These are phyloP conservation scores for Anser cygnoides DNA, from an alignment of 2,113 vertebrate genomes.

Conservation along the genomic window DNA sequence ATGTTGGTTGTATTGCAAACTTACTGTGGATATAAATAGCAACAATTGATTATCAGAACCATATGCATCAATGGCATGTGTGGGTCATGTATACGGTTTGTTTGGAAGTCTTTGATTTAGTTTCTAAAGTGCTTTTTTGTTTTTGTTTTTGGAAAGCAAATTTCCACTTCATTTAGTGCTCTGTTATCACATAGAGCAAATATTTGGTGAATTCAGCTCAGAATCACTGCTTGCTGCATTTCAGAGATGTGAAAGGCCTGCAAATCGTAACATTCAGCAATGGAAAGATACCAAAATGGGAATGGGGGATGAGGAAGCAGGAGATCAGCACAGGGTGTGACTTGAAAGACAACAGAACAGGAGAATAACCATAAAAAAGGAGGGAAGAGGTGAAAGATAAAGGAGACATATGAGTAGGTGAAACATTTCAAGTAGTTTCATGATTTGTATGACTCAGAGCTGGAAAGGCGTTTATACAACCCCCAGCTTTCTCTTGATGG, in stretches of 20 bases:
- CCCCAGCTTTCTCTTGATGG: not conserved
- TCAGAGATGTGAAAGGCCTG: not conserved
- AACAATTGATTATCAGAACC: not conserved
- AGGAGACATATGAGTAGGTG: constrained; percentile 2
- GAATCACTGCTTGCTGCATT: not conserved
- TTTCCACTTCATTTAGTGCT: not conserved
- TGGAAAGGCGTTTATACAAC: not conserved
- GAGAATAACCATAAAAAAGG: constrained; percentile 16
- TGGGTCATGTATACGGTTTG: not conserved
- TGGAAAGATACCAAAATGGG: not conserved
- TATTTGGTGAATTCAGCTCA: not conserved
- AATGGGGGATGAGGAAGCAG: not conserved
- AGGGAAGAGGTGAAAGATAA: constrained; percentile 39
- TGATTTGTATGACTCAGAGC: constrained; percentile 21
- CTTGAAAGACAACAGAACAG: constrained; percentile 19
- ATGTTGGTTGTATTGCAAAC: not conserved
- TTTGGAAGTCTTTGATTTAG: not conserved
- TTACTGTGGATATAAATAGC: not conserved
- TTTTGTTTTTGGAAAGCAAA: not conserved
- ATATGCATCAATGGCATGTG: not conserved
- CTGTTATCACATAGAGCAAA: not conserved
- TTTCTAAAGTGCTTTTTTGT: not conserved
- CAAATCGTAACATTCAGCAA: not conserved
- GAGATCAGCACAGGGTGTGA: not conserved
- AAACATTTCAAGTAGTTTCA: constrained; percentile 27